Evolutionary conservation across 1,140 invertebrate genomes (phyloP).

Genomic region (Papilio polytes): DNA sequence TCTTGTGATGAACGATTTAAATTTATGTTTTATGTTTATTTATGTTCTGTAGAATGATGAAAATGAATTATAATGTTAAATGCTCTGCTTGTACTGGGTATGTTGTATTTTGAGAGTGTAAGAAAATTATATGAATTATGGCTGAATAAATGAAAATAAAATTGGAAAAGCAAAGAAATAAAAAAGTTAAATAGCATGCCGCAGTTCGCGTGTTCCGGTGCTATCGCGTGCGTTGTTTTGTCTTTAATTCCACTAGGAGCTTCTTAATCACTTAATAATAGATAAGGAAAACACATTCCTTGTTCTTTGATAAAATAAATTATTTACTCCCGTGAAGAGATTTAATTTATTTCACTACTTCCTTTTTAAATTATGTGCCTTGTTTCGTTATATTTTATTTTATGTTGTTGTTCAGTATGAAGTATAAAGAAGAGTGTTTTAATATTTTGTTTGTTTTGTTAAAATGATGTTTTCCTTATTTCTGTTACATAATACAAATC

Average conservation of each 20-base stretch:
- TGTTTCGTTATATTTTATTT: background rate
- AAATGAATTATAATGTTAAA: background rate
- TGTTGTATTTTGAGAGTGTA: background rate
- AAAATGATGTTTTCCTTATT: too few relatives aligned
- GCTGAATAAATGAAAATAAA: background rate
- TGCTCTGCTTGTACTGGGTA: background rate
- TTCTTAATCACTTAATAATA: constrained; percentile 38
- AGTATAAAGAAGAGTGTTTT: too few relatives aligned
- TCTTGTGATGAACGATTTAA: too few relatives aligned
- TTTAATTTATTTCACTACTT: constrained; percentile 19
- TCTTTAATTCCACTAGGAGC: constrained; percentile 37
- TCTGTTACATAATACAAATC: too few relatives aligned
- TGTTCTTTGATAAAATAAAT: constrained; percentile 31
- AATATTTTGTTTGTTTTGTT: too few relatives aligned
- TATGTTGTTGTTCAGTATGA: too few relatives aligned
- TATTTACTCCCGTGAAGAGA: constrained; percentile 25
- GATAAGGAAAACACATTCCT: constrained; percentile 31
- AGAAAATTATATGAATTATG: constrained; percentile 3
- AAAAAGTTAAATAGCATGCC: constrained; percentile 27
- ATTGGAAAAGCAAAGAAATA: background rate
- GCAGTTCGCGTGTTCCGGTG: background rate
- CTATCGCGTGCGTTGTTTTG: constrained; percentile 28
- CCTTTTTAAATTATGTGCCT: background rate
- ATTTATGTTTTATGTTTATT: too few relatives aligned
- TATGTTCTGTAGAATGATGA: too few relatives aligned